phyloP scores from a whole-genome alignment of 2,113 vertebrate genomes.

The Oncorhynchus masou region DNA sequence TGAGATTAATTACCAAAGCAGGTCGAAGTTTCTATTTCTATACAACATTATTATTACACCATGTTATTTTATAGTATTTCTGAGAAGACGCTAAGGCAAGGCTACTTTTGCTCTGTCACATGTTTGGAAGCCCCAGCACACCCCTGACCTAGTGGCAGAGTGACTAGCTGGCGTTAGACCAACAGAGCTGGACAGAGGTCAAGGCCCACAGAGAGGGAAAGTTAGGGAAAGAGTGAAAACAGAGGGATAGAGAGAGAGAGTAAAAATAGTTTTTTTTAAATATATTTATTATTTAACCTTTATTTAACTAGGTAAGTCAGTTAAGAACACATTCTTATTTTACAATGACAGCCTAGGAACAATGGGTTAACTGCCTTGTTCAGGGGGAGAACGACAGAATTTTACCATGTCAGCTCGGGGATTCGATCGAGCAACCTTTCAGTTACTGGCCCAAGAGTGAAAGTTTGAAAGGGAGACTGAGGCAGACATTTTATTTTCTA shows the following conservation, averaged over 20 bases:
- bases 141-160: neutral
- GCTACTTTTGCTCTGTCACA: neutral
- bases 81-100: neutral
- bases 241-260: neutral
- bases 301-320: too few species aligned
- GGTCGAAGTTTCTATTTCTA: constrained; percentile 40
- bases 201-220: neutral
- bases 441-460: neutral
- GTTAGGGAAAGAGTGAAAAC: neutral
- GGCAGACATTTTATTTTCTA: constrained; percentile 43
- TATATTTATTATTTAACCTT: too few species aligned
- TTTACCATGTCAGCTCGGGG: too few species aligned
- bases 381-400: too few species aligned
- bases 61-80: neutral
- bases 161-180: constrained; percentile 1
- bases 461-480: neutral
- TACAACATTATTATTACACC: neutral
- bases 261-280: neutral
- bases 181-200: neutral
- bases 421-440: too few species aligned
- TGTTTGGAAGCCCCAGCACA: neutral
- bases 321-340: too few species aligned
- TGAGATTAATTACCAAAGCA: constrained; percentile 25
- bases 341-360: too few species aligned
- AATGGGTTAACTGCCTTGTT: too few species aligned